Base-by-base conservation (phyloP, 2,113 vertebrate genomes). In the Rhinogobius similis region DNA sequence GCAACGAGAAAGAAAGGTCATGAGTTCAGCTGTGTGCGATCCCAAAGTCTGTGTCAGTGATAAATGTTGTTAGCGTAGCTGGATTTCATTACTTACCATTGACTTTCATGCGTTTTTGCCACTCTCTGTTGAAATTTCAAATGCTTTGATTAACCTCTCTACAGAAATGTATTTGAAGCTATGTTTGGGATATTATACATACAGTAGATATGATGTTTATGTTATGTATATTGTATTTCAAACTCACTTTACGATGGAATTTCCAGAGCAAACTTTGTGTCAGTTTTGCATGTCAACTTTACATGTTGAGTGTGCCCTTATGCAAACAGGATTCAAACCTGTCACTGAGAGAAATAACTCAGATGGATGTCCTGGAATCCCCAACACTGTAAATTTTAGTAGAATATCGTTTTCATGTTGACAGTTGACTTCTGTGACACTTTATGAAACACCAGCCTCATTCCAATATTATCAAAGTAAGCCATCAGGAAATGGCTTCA, bases 301-400 rank as follows among this genome's bases (percentile, higher is more conserved):
- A 48, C 44, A 48, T 20, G 44, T 20, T 44, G 3, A 18, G 65
- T 65, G 3, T 55, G 52, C 26, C 67, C 66, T 59, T 78, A 72
- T 82, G 63, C 21, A 14, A 87, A 88, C 76, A 82, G 85, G 79
- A 87, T 75, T 82, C 74, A 68, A 61, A 70, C 66, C 63, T 78
- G 59, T 75, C 62, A 69, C 41, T 55, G 20, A 38, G 52, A 76
- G 32, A 21, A 53, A 41, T 76, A 7, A 29, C 26, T 44, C 43
- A n/a, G 24, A 20, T 6, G 44, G 44, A 46, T 4, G 14, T 18
- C 16, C 44, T 50, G 20, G 20, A 50, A 21, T n/a, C 18, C 46
- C n/a, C 16, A 10, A 48, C 20, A 46, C 44, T 46, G 18, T 7
- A 4, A 3, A 1, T 44, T 20, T 44, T 46, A 3, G 16, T 48